A percentile compares a stretch with the other conserved stretches of the same genome.
phyloP scores from a whole-genome alignment of 2,113 vertebrate species.

The Pteropus alecto region DNA sequence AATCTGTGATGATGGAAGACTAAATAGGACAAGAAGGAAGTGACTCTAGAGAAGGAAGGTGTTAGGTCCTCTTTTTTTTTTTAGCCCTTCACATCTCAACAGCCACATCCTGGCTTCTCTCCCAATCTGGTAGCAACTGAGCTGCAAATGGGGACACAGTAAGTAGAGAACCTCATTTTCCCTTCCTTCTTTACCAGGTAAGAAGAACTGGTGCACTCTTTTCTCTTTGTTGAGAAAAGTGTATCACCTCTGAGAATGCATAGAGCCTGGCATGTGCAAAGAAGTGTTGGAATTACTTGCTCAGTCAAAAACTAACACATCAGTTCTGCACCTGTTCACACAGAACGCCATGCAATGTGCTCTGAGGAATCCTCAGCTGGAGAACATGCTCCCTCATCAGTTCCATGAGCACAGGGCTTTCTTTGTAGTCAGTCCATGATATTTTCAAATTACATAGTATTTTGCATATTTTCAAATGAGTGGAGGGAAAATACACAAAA shows the following conservation, averaged over 20 bases:
- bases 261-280: neutral
- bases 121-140: neutral
- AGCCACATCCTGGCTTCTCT: neutral
- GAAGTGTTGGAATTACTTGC: neutral
- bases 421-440: neutral
- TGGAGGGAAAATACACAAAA: neutral
- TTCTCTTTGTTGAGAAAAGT: neutral
- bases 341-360: neutral
- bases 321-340: neutral
- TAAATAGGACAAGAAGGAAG: neutral
- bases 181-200: neutral
- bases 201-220: neutral
- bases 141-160: neutral
- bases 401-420: neutral
- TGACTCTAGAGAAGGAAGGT: neutral
- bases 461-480: neutral
- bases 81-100: too few relatives aligned
- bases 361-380: accelerated
- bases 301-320: neutral
- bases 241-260: neutral
- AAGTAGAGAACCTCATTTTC: neutral
- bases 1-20: neutral
- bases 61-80: neutral
- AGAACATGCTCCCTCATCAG: neutral
- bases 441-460: neutral